Evolutionary conservation across 2,113 vertebrate genomes (phyloP).

Genomic region (Chaetorhynchus papuensis): DNA sequence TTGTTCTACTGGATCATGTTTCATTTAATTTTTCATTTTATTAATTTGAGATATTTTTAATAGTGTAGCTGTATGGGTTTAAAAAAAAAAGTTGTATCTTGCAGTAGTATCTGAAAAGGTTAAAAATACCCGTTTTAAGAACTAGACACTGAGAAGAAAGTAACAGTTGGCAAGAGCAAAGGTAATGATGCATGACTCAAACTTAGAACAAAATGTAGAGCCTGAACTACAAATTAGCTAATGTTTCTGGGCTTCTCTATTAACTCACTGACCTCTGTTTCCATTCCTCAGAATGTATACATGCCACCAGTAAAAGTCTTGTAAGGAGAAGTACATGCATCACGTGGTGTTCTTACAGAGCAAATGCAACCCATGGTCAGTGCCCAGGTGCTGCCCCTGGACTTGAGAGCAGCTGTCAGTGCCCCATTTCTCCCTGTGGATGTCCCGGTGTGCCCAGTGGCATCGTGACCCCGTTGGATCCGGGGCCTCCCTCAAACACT

Average conservation of each 20-base stretch:
- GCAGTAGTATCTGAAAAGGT: not conserved
- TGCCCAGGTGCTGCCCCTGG: not conserved
- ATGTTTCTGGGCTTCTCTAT: not conserved
- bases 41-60: conserved; percentile 61
- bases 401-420: not conserved
- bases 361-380: fast-evolving
- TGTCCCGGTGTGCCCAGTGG: not conserved
- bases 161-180: conserved; percentile 48
- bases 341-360: not conserved
- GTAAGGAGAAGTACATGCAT: not conserved
- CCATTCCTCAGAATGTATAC: not conserved
- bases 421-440: fast-evolving
- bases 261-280: not conserved
- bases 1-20: conserved; percentile 64
- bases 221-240: conserved; percentile 27
- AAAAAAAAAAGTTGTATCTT: not conserved
- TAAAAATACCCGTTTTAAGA: conserved; percentile 1
- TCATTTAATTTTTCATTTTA: conserved; percentile 61
- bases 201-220: conserved; percentile 24
- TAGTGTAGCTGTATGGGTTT: not conserved
- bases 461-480: fast-evolving
- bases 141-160: not conserved
- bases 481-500: not conserved
- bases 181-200: conserved; percentile 45
- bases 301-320: not conserved